Percentiles rank a stretch among this genome's conserved stretches.
These are phyloP conservation scores for Chaenogobius annularis DNA, from an alignment of 2,113 vertebrate genomes.

Conservation along the genomic window DNA sequence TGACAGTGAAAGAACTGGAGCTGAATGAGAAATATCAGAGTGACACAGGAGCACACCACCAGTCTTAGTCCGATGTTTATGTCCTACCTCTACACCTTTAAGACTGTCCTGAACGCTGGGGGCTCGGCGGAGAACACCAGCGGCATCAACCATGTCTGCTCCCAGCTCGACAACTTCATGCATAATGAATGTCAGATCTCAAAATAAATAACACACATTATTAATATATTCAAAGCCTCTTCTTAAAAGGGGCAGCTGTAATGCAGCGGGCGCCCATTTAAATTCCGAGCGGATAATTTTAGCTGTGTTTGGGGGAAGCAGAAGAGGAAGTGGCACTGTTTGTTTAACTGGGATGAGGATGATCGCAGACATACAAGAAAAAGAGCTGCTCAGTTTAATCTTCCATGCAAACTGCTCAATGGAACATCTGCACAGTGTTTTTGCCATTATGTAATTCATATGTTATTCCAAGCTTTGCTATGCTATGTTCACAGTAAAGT, in stretches of 20 bases:
- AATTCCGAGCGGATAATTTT: conserved; percentile 17
- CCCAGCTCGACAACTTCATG: conserved; percentile 57
- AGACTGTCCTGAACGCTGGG: conserved; percentile 30
- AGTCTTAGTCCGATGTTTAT: conserved; percentile 14
- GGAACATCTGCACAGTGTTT: neutral
- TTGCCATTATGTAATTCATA: neutral
- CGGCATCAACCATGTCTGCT: conserved; percentile 47
- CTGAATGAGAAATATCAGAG: conserved; percentile 22
- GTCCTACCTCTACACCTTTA: conserved; percentile 20
- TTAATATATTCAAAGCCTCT: conserved; percentile 56
- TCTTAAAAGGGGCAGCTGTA: conserved; percentile 44
- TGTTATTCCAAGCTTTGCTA: neutral
- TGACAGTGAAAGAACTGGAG: conserved; percentile 12
- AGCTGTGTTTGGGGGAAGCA: conserved; percentile 18
- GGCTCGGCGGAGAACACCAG: conserved; percentile 48
- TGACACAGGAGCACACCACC: conserved; percentile 18
- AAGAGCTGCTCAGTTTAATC: neutral
- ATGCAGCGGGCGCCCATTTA: conserved; percentile 17
- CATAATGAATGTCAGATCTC: conserved; percentile 65
- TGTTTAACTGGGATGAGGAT: conserved; percentile 18
- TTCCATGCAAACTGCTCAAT: neutral
- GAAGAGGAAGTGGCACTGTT: conserved; percentile 1
- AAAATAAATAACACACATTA: conserved; percentile 63
- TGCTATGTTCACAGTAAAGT: neutral
- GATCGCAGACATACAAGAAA: neutral